phyloP scores from a whole-genome alignment of 2,797 vertebrate genomes.

The Bucorvus abyssinicus region DNA sequence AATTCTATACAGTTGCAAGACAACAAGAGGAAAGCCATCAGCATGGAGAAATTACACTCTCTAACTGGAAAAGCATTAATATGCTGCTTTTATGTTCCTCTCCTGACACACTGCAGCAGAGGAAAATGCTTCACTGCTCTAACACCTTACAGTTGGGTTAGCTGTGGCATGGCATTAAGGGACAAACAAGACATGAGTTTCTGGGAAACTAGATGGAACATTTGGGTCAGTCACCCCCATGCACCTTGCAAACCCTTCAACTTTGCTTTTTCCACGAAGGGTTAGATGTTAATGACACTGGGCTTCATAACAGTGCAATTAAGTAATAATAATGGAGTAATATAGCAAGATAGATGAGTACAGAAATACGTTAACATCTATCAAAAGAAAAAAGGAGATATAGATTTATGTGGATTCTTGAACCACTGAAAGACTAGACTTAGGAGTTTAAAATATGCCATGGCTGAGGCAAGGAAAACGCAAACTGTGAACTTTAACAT shows the following conservation, averaged over 20 bases:
- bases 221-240: not conserved
- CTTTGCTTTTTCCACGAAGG: not conserved
- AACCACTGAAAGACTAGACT: not conserved
- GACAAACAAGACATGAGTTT: not conserved
- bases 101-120: not conserved
- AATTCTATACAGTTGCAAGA: not conserved
- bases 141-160: not conserved
- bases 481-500: not conserved
- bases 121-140: slow-evolving; percentile 6
- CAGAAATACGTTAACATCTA: not conserved
- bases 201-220: not conserved
- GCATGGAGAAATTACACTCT: not conserved
- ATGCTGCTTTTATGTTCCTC: slow-evolving; percentile 32
- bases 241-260: not conserved
- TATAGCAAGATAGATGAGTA: not conserved
- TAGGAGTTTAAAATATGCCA: not conserved
- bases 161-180: not conserved
- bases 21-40: slow-evolving; percentile 17
- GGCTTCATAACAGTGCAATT: not conserved
- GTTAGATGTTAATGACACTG: slow-evolving; percentile 4
- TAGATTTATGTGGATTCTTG: not conserved
- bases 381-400: not conserved
- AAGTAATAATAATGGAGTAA: slow-evolving; percentile 26
- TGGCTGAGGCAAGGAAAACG: not conserved
- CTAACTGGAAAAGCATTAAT: not conserved